Conservation (phyloP, 2,113 vertebrate species). For the Microtus ochrogaster region DNA sequence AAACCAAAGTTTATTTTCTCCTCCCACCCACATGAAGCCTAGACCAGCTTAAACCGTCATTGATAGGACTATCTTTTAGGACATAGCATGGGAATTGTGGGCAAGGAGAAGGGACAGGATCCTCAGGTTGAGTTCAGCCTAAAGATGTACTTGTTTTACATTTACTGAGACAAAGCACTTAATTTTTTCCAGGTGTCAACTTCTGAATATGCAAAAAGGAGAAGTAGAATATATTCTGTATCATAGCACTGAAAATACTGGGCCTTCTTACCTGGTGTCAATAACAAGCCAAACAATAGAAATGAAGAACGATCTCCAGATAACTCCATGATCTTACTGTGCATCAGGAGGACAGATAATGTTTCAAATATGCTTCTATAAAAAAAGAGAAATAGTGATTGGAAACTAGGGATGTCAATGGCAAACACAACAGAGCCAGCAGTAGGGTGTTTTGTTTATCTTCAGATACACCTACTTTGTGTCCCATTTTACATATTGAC, state of each 20-base stretch:
- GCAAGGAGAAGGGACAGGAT: fast-evolving
- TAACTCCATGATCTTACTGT: not conserved
- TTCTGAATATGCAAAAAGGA: not conserved
- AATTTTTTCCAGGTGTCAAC: not conserved
- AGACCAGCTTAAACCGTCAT: not conserved
- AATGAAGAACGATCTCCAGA: not conserved
- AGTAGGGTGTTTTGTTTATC: not conserved
- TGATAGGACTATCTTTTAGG: not conserved
- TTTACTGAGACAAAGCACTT: not conserved
- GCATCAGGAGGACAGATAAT: not conserved
- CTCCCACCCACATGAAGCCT: not conserved
- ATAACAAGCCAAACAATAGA: not conserved
- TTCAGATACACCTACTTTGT: not conserved
- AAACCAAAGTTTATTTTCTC: not conserved
- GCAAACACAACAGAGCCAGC: not conserved
- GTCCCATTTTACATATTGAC: not conserved
- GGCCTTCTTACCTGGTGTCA: not conserved
- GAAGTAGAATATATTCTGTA: not conserved
- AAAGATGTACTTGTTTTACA: not conserved
- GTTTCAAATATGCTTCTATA: not conserved
- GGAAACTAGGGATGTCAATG: not conserved
- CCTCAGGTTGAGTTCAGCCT: not conserved
- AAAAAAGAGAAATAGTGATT: not conserved
- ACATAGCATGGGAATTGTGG: not conserved
- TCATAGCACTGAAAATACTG: not conserved